These are phyloP conservation scores for Synaphobranchus kaupii DNA, from an alignment of 2,797 vertebrate species.

Conservation along the genomic window DNA sequence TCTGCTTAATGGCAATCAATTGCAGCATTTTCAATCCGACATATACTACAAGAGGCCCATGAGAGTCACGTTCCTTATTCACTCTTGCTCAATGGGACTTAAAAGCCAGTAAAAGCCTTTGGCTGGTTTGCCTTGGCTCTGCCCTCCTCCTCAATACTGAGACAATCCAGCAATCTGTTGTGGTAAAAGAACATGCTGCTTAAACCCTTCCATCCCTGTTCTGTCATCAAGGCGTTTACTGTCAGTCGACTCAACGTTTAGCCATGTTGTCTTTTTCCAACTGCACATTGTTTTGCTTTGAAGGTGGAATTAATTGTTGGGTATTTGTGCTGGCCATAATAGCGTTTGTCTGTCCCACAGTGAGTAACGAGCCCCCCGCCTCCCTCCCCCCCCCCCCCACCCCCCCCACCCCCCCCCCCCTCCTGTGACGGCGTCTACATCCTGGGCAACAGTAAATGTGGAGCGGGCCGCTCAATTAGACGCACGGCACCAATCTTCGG, in stretches of 20 bases:
- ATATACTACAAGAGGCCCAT: no score
- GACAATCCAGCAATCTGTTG: background rate
- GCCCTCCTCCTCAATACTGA: background rate
- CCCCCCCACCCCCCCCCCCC: background rate
- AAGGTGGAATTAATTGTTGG: background rate
- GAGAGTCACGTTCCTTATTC: background rate
- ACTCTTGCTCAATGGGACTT: slow-evolving; percentile 30
- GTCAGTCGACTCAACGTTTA: background rate
- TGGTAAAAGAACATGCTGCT: background rate
- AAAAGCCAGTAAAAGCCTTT: background rate
- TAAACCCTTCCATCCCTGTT: background rate
- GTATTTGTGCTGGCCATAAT: background rate
- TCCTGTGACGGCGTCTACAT: background rate
- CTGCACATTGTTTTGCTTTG: background rate
- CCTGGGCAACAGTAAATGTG: slow-evolving; percentile 42
- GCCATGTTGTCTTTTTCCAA: background rate
- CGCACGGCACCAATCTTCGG: slow-evolving; percentile 34
- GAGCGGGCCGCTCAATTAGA: slow-evolving; percentile 44
- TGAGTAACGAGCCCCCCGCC: background rate
- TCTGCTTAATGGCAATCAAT: slow-evolving; percentile 63
- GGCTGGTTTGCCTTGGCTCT: background rate
- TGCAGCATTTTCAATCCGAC: background rate
- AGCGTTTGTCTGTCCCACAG: background rate
- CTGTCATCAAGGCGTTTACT: background rate
- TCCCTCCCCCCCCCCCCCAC: background rate